A percentile compares a stretch with the other conserved stretches of the same genome.
Conservation (phyloP, 30 jellyfish, hydroid and myxozoan species). For the Turritopsis dohrnii region DNA sequence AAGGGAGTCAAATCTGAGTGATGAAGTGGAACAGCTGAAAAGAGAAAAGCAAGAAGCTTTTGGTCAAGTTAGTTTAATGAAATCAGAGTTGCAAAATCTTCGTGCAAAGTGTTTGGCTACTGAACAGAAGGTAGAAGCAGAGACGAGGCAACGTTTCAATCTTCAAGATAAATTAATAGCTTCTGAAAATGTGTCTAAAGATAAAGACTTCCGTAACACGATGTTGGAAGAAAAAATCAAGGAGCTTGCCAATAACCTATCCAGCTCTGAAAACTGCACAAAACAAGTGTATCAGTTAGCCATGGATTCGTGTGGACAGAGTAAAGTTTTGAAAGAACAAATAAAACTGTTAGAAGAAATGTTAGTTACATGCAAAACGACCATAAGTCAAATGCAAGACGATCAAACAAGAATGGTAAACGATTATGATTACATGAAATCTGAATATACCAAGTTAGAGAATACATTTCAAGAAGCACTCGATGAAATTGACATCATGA, state of each 20-base stretch:
- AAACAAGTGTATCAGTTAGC: neutral
- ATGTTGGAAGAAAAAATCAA: neutral
- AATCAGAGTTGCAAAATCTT: conserved; percentile 5
- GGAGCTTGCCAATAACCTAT: neutral
- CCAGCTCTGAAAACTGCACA: neutral
- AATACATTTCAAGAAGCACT: neutral
- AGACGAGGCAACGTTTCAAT: neutral
- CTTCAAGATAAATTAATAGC: conserved; percentile 1
- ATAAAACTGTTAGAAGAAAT: conserved; percentile 12
- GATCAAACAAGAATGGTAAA: neutral
- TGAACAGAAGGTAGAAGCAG: neutral
- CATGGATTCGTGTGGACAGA: conserved; percentile 1
- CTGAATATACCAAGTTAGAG: conserved; percentile 12
- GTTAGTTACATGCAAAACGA: neutral
- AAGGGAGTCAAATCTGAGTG: neutral
- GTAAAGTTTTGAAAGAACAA: neutral
- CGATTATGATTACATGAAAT: neutral
- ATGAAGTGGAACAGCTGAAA: neutral
- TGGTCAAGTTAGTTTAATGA: neutral
- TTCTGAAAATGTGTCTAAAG: neutral
- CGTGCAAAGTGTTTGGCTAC: neutral
- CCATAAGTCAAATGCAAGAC: neutral
- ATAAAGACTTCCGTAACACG: neutral
- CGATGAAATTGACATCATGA: neutral
- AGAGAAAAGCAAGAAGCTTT: conserved; percentile 7